phyloP scores from a whole-genome alignment of 2,888 invertebrate species.

The Monopis laevigella region DNA sequence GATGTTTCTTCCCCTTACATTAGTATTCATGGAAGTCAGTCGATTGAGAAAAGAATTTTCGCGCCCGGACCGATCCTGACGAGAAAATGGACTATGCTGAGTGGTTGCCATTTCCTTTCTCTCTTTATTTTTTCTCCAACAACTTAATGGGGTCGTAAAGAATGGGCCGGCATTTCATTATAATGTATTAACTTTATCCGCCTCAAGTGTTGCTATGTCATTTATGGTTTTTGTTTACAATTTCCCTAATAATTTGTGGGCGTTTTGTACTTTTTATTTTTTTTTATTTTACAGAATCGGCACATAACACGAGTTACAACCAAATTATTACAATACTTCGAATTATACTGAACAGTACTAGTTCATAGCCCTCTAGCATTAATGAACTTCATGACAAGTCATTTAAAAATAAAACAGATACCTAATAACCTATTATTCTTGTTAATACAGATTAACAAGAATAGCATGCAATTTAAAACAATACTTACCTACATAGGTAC shows the following conservation, averaged over 20 bases:
- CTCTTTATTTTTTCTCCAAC: constrained; percentile 54
- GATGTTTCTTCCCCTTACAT: constrained; percentile 44
- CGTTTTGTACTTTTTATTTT: too few species aligned
- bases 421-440: too few species aligned
- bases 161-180: constrained; percentile 52
- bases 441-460: too few species aligned
- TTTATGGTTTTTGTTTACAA: constrained; percentile 12
- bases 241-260: too few species aligned
- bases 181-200: constrained; percentile 43
- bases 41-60: constrained; percentile 62
- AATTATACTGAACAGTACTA: too few species aligned
- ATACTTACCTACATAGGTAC: too few species aligned
- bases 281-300: too few species aligned
- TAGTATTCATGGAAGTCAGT: constrained; percentile 64
- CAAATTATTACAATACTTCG: background rate
- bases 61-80: constrained; percentile 49
- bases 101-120: constrained; percentile 54
- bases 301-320: background rate
- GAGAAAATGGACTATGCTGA: constrained; percentile 40
- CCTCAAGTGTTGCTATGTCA: constrained; percentile 6
- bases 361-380: too few species aligned
- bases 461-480: too few species aligned
- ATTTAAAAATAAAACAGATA: too few species aligned
- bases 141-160: constrained; percentile 58
- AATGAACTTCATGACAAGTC: too few species aligned